A percentile compares a stretch with the other conserved stretches of the same genome.
Conservation (phyloP, 2,113 vertebrate genomes). For the Thomomys bottae region DNA sequence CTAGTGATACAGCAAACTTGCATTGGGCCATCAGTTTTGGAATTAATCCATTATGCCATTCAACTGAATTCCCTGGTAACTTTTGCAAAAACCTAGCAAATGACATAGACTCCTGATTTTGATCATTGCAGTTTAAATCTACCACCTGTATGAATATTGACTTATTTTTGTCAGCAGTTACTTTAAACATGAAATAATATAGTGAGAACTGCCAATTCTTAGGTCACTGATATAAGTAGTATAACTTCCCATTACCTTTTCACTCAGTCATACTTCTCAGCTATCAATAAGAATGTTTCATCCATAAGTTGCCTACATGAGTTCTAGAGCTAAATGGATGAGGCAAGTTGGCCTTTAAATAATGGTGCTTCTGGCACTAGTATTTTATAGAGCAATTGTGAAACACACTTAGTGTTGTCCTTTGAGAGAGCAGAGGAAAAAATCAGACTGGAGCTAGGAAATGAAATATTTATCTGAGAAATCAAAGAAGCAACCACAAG, state of each 20-base stretch:
- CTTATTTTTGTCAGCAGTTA: not conserved
- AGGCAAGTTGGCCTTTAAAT: constrained; percentile 47
- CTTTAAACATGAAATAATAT: not conserved
- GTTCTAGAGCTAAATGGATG: not conserved
- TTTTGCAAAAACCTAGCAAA: not conserved
- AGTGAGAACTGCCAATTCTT: not conserved
- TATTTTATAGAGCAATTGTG: constrained; percentile 1
- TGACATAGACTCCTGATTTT: not conserved
- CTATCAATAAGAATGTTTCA: not conserved
- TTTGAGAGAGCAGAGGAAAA: constrained; percentile 2
- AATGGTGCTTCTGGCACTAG: not conserved
- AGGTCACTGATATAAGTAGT: not conserved
- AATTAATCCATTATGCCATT: not conserved
- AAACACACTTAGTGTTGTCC: not conserved
- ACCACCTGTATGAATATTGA: not conserved
- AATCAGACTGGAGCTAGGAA: constrained; percentile 32
- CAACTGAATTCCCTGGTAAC: not conserved
- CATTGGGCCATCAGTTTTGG: not conserved
- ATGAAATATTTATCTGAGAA: constrained; percentile 59
- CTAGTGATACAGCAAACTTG: not conserved
- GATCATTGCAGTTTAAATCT: too few relatives aligned
- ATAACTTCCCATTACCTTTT: not conserved
- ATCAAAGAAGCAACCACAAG: constrained; percentile 5
- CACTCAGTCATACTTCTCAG: not conserved
- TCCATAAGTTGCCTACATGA: not conserved